These are phyloP conservation scores for Psittacula cyanocephala DNA, from an alignment of 2,113 vertebrate genomes.

Conservation along the genomic window DNA sequence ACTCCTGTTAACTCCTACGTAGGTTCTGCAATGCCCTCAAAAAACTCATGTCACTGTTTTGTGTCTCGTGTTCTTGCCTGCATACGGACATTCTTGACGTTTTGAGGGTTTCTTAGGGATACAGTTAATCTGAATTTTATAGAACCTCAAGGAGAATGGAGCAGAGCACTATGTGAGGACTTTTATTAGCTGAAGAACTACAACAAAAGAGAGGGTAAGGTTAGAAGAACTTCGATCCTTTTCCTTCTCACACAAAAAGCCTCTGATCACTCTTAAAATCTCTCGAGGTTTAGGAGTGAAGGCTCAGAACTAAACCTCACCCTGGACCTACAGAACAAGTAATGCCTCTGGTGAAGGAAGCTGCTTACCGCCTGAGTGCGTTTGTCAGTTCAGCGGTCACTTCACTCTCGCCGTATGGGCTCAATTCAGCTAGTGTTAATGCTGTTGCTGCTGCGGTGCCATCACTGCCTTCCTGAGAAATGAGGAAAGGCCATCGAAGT, in stretches of 20 bases:
- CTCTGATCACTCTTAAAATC: not conserved
- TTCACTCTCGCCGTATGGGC: constrained; percentile 75
- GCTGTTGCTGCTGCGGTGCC: constrained; percentile 65
- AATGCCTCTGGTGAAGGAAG: not conserved
- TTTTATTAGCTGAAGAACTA: not conserved
- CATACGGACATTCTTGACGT: not conserved
- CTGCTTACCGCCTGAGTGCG: constrained; percentile 80
- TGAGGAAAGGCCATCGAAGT: not conserved
- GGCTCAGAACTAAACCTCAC: not conserved
- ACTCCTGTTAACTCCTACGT: not conserved
- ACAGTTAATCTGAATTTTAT: not conserved
- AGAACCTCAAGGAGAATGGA: not conserved
- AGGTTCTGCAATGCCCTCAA: not conserved
- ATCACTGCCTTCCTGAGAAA: constrained; percentile 79
- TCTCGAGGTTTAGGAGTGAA: not conserved
- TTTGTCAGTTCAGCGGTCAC: constrained; percentile 80
- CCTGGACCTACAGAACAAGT: not conserved
- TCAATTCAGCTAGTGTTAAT: constrained; percentile 74
- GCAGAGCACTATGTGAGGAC: not conserved
- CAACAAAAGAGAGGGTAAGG: not conserved
- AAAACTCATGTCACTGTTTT: not conserved
- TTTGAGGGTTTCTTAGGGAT: not conserved
- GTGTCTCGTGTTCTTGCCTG: not conserved
- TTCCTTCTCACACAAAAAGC: not conserved
- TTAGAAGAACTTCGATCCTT: accelerated